phyloP scores from a whole-genome alignment of 1,140 invertebrate species.

The Delia radicum region DNA sequence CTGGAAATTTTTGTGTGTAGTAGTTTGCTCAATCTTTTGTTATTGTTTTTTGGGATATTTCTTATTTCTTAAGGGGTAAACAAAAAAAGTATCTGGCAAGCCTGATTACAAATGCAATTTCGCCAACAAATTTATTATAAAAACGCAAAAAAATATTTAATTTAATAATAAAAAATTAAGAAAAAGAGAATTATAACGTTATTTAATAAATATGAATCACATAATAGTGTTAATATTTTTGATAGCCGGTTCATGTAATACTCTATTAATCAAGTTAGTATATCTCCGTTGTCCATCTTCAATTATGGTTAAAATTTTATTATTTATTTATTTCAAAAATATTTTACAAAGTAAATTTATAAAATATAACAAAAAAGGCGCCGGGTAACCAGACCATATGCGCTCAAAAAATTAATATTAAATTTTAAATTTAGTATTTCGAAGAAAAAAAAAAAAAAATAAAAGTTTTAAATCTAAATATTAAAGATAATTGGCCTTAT shows the following conservation, averaged over 20 bases:
- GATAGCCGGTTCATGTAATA: constrained; percentile 39
- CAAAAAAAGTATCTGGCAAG: too few relatives aligned
- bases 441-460: too few relatives aligned
- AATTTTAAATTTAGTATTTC: too few relatives aligned
- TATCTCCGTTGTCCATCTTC: neutral
- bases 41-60: too few relatives aligned
- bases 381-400: too few relatives aligned
- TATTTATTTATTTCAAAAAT: neutral
- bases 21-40: too few relatives aligned
- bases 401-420: too few relatives aligned
- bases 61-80: neutral
- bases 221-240: constrained; percentile 34
- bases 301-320: neutral
- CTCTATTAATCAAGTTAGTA: constrained; percentile 45
- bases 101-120: constrained; percentile 1
- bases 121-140: neutral
- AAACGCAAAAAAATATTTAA: neutral
- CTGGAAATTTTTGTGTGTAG: too few relatives aligned
- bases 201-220: neutral
- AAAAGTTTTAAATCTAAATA: too few relatives aligned
- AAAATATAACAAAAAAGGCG: too few relatives aligned
- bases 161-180: neutral
- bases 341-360: too few relatives aligned
- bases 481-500: too few relatives aligned
- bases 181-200: neutral